Conservation (phyloP, 2,888 invertebrate species). For the Epirrhoe alternata region DNA sequence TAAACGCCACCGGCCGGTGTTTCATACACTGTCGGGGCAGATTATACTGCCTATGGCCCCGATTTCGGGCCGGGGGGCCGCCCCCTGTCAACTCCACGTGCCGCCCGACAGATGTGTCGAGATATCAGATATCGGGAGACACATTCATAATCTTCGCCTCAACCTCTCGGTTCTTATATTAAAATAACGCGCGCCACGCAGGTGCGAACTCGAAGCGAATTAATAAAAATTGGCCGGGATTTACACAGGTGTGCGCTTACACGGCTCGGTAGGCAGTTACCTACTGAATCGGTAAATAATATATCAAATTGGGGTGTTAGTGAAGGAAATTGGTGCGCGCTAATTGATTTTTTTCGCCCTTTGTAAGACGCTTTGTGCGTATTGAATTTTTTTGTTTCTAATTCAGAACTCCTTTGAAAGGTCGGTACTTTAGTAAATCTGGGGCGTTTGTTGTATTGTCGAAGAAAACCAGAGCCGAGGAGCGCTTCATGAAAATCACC, state of each 20-base stretch:
- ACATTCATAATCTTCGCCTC: constrained; percentile 83
- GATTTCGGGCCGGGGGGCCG: constrained; percentile 60
- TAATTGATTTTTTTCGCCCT: constrained; percentile 42
- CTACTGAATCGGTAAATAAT: constrained; percentile 45
- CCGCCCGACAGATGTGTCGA: constrained; percentile 82
- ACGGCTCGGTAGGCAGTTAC: constrained; percentile 43
- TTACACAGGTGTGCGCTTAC: constrained; percentile 49
- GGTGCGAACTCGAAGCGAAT: constrained; percentile 71
- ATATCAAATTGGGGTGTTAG: constrained; percentile 42
- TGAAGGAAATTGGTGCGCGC: constrained; percentile 39
- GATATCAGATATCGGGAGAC: constrained; percentile 84
- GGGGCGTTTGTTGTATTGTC: constrained; percentile 32
- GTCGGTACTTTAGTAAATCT: constrained; percentile 15
- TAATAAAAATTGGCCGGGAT: constrained; percentile 63
- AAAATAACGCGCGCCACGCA: constrained; percentile 73
- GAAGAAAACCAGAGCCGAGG: constrained; percentile 35
- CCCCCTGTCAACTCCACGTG: constrained; percentile 80
- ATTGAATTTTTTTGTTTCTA: constrained; percentile 18
- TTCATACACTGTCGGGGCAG: constrained; percentile 82
- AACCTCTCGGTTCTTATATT: constrained; percentile 79
- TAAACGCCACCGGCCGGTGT: constrained; percentile 84
- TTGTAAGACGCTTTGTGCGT: constrained; percentile 21
- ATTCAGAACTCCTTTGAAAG: constrained; percentile 15
- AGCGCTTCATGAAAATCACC: constrained; percentile 47
- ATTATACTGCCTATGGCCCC: constrained; percentile 79